phyloP scores from a whole-genome alignment of 1,140 invertebrate genomes.

The Drosophila tsacasi region DNA sequence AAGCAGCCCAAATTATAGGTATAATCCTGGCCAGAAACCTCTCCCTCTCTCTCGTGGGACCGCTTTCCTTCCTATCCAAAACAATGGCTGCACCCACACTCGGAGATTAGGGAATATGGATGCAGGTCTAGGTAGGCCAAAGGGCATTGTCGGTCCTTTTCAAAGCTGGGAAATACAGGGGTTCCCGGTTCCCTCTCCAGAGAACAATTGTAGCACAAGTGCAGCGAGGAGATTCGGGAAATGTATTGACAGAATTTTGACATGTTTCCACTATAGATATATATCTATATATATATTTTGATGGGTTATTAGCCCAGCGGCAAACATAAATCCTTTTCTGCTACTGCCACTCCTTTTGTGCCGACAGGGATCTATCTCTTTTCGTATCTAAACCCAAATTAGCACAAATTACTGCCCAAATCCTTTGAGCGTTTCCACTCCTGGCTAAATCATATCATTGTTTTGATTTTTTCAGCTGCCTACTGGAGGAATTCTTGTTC shows the following conservation, averaged over 20 bases:
- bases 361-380: not conserved
- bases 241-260: slow-evolving; percentile 76
- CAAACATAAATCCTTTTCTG: slow-evolving; percentile 33
- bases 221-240: slow-evolving; percentile 46
- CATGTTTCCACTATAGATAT: slow-evolving; percentile 54
- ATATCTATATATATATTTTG: slow-evolving; percentile 37
- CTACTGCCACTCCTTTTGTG: slow-evolving; percentile 14
- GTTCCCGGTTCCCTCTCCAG: slow-evolving; percentile 37
- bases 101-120: slow-evolving; percentile 12
- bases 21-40: slow-evolving; percentile 62
- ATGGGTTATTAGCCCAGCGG: slow-evolving; percentile 54
- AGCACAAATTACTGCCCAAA: slow-evolving; percentile 44
- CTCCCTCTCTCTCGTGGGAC: slow-evolving; percentile 2
- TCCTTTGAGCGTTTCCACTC: slow-evolving; percentile 44
- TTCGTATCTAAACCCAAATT: slow-evolving; percentile 29
- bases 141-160: slow-evolving; percentile 51
- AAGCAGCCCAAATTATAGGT: slow-evolving; percentile 69
- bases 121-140: slow-evolving; percentile 53
- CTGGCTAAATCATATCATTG: slow-evolving; percentile 25
- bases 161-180: slow-evolving; percentile 47
- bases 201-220: slow-evolving; percentile 69
- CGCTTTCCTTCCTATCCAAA: slow-evolving; percentile 18
- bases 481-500: slow-evolving; percentile 17
- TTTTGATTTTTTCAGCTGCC: slow-evolving; percentile 44
- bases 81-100: slow-evolving; percentile 35